Base-by-base conservation (phyloP, 1,140 invertebrate species). In the Cylas formicarius region DNA sequence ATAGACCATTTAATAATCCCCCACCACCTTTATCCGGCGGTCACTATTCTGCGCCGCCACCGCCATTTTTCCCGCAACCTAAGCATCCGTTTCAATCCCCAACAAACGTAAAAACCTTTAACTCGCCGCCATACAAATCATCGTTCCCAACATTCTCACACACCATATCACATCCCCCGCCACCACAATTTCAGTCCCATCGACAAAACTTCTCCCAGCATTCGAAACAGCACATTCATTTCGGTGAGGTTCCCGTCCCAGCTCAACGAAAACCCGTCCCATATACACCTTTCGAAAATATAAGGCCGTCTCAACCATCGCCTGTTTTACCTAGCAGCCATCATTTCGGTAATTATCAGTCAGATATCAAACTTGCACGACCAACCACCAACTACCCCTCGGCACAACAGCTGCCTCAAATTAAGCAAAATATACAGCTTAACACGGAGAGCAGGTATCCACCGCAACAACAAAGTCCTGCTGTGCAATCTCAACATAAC, bases 271-370 rank as follows among this genome's bases (percentile, higher is more conserved):
- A 72, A 46, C 62, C 66, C 0, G 53, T 63, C 14, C 58, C 56
- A n/a, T 61, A 61, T 37, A 54, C 57, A 44, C 61, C 58, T 0
- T 61, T 60, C 40, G 57, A 58, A 16, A 46, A 48, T 31, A 18
- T 57, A 16, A 44, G 49, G 35, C 43, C 53, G 21, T 34, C 34
- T 14, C 47, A 44, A 36, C 50, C 48, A 26, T 38, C 28, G n/a
- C 32, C 17, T 13, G 11, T 13, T 8, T 43, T 9, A 27, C 23
- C 16, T 35, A 19, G 17, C 44, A 48, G 67, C 41, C 53, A 61
- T 51, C 67, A 33, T 58, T 65, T 57, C 55, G 71, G 50, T 46
- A 70, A 45, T 60, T 65, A 40, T 62, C 49, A 52, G 71, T 49
- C 46, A 70, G 39, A 59, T 63, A 37, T 62, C 49, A 16, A 59